A percentile compares a stretch with the other conserved stretches of the same genome.
Evolutionary conservation across 2,113 vertebrate species (phyloP).

Genomic region (Corydoras sp.): DNA sequence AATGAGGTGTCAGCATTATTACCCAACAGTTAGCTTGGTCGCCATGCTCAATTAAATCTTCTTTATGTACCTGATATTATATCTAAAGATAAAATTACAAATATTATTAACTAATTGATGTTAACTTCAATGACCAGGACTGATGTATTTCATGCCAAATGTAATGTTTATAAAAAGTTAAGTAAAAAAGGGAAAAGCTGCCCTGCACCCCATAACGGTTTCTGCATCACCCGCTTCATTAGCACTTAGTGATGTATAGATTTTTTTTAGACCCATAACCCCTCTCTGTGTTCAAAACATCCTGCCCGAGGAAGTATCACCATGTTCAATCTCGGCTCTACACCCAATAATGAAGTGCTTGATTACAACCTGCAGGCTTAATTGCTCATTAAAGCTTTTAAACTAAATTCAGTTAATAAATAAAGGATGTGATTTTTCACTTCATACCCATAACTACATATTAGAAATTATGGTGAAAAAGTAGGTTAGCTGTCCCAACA

Average conservation of each 20-base stretch:
- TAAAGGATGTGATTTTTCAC: neutral
- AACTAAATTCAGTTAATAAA: neutral
- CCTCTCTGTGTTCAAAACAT: neutral
- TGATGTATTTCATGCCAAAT: no score
- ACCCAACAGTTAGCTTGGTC: no score
- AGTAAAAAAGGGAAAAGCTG: no score
- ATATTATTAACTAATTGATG: no score
- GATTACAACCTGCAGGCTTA: neutral
- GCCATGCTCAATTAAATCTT: no score
- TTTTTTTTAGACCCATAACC: neutral
- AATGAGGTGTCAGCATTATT: no score
- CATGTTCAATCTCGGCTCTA: neutral
- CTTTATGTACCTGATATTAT: no score
- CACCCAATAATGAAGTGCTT: neutral
- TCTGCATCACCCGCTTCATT: neutral
- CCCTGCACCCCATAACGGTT: no score
- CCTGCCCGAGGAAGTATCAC: neutral
- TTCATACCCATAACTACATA: neutral
- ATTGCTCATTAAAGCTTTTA: neutral
- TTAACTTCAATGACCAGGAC: no score
- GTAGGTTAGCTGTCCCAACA: neutral
- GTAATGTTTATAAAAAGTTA: no score
- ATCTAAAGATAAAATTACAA: no score
- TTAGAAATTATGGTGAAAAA: neutral
- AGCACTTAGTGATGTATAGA: neutral